Evolutionary conservation across 2,888 invertebrate genomes (phyloP).

Genomic region (Acrobasis suavella): DNA sequence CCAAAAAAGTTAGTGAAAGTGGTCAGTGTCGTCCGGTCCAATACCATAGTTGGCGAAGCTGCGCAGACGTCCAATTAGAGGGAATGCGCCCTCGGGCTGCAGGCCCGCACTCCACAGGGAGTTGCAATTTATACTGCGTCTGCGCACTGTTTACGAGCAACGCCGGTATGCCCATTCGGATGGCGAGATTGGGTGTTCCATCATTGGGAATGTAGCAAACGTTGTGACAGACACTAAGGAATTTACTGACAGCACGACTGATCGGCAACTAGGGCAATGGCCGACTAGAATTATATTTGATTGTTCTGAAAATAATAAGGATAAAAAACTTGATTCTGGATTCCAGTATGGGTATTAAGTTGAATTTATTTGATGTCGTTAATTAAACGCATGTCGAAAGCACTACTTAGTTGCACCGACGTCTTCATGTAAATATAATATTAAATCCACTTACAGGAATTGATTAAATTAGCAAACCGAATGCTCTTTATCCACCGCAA

Average conservation of each 20-base stretch:
- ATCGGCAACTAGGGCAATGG: neutral
- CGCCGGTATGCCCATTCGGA: conserved; percentile 26
- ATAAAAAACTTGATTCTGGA: neutral
- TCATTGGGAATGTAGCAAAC: conserved; percentile 23
- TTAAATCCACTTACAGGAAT: neutral
- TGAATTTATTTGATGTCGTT: too few relatives aligned
- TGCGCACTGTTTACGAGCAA: conserved; percentile 32
- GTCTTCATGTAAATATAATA: neutral
- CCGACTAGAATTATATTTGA: neutral
- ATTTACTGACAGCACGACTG: conserved; percentile 6
- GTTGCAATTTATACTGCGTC: conserved; percentile 50
- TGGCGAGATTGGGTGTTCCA: conserved; percentile 28
- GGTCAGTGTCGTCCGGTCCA: conserved; percentile 54
- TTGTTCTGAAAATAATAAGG: neutral
- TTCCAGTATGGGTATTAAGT: neutral
- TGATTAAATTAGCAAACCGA: conserved; percentile 3
- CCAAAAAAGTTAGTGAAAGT: conserved; percentile 70
- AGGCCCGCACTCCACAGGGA: conserved; percentile 57
- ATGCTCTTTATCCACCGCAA: neutral
- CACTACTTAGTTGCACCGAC: neutral
- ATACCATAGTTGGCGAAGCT: conserved; percentile 61
- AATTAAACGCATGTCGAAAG: too few relatives aligned
- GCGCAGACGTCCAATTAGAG: conserved; percentile 76
- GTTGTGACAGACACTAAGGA: conserved; percentile 18
- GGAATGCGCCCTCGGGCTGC: conserved; percentile 67